Evolutionary conservation across 35 echinoderm and acorn worm genomes (phyloP).

Genomic region (Apostichopus japonicus): DNA sequence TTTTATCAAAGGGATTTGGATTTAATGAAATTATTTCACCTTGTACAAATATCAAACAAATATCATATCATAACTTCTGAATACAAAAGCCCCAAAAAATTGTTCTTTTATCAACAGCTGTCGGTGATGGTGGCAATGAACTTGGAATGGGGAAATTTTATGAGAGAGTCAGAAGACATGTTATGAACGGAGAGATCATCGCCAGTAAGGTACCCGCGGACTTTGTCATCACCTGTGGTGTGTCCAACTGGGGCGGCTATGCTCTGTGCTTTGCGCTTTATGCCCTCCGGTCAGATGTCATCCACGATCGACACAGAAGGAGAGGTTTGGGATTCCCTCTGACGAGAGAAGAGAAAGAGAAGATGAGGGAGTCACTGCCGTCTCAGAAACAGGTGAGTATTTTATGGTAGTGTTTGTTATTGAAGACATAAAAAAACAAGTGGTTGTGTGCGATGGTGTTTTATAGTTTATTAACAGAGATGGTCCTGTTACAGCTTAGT

Average conservation of each 20-base stretch:
- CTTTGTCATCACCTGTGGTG: slow-evolving; percentile 79
- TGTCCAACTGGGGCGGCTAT: slow-evolving; percentile 93
- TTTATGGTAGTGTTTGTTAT: not conserved
- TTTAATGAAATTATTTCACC: too few relatives aligned
- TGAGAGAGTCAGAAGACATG: slow-evolving; percentile 53
- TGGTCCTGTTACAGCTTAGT: too few relatives aligned
- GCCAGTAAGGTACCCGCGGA: slow-evolving; percentile 66
- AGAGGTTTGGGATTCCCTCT: slow-evolving; percentile 72
- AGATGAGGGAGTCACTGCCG: slow-evolving; percentile 43
- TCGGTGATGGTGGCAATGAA: slow-evolving; percentile 94
- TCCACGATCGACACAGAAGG: slow-evolving; percentile 86
- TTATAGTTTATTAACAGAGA: too few relatives aligned
- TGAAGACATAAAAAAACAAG: too few relatives aligned
- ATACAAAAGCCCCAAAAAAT: too few relatives aligned
- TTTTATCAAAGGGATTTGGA: too few relatives aligned
- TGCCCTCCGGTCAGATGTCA: slow-evolving; percentile 54
- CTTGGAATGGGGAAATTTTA: slow-evolving; percentile 92
- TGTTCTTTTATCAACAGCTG: slow-evolving; percentile 39
- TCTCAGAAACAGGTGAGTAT: slow-evolving; percentile 56
- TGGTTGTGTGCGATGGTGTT: too few relatives aligned
- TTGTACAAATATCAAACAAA: too few relatives aligned
- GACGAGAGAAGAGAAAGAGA: slow-evolving; percentile 50
- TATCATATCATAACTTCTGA: too few relatives aligned
- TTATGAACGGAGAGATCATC: slow-evolving; percentile 60
- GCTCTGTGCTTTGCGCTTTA: slow-evolving; percentile 73